phyloP scores from a whole-genome alignment of 1,140 invertebrate genomes.

The Neodiprion lecontei region DNA sequence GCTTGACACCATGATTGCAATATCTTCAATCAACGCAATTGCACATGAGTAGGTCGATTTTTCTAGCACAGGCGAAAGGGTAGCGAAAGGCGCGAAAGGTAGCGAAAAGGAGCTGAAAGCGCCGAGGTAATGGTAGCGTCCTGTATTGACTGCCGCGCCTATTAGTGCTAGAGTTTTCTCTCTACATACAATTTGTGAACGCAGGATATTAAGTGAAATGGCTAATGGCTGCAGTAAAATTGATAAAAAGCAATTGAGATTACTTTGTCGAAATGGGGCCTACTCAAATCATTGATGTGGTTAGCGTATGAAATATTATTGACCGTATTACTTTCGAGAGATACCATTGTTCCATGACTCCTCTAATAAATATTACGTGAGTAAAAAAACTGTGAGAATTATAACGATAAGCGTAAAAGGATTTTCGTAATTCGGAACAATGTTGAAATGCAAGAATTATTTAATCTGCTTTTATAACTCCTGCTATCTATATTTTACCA shows the following conservation, averaged over 20 bases:
- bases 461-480: conserved; percentile 10
- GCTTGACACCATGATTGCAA: too few species aligned
- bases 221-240: conserved; percentile 32
- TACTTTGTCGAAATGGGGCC: conserved; percentile 32
- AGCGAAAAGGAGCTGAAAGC: too few species aligned
- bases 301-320: conserved; percentile 10
- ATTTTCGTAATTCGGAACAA: not conserved
- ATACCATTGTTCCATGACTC: conserved; percentile 54
- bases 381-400: conserved; percentile 30
- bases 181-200: not conserved
- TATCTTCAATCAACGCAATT: too few species aligned
- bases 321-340: conserved; percentile 9
- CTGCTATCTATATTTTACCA: conserved; percentile 14
- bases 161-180: not conserved
- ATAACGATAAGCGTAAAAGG: not conserved
- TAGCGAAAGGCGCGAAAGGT: too few species aligned
- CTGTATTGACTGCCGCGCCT: too few species aligned
- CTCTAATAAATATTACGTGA: conserved; percentile 53
- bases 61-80: too few species aligned
- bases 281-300: conserved; percentile 14
- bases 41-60: too few species aligned
- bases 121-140: too few species aligned
- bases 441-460: too few species aligned
- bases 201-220: conserved; percentile 25
- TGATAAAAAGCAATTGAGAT: conserved; percentile 19